phyloP scores from a whole-genome alignment of 2,797 vertebrate genomes.

The Clarias platycephalus region DNA sequence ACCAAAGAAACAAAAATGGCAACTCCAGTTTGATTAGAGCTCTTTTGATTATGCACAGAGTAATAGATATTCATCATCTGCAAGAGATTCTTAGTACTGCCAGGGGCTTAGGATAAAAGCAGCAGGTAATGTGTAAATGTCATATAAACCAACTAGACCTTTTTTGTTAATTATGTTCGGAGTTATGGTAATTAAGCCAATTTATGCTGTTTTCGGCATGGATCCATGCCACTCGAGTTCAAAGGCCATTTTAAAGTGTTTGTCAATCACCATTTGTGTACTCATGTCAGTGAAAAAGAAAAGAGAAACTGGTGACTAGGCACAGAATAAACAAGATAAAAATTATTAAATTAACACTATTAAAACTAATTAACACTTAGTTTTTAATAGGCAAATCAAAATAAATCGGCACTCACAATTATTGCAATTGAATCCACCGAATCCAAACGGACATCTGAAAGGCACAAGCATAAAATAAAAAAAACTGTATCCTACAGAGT shows the following conservation, averaged over 20 bases:
- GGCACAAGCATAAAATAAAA: conserved; percentile 21
- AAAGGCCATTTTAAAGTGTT: background rate
- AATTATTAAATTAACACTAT: no score
- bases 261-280: background rate
- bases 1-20: conserved; percentile 21
- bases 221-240: no score
- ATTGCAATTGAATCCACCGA: conserved; percentile 95
- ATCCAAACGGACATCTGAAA: conserved; percentile 90
- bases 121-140: background rate
- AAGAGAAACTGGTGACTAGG: background rate
- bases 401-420: conserved; percentile 84
- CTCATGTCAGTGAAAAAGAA: background rate
- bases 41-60: conserved; percentile 75
- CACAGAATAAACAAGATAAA: background rate
- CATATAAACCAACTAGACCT: background rate
- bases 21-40: background rate
- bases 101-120: conserved; percentile 44
- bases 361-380: no score
- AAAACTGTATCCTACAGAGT: background rate
- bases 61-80: conserved; percentile 98
- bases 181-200: background rate
- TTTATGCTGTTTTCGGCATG: background rate
- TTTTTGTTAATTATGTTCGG: background rate
- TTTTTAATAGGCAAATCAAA: background rate
- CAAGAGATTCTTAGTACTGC: conserved; percentile 97